Percentiles rank a stretch among this genome's conserved stretches.
phyloP scores from a whole-genome alignment of 2,113 vertebrate species.

The Oceanodroma tethys region DNA sequence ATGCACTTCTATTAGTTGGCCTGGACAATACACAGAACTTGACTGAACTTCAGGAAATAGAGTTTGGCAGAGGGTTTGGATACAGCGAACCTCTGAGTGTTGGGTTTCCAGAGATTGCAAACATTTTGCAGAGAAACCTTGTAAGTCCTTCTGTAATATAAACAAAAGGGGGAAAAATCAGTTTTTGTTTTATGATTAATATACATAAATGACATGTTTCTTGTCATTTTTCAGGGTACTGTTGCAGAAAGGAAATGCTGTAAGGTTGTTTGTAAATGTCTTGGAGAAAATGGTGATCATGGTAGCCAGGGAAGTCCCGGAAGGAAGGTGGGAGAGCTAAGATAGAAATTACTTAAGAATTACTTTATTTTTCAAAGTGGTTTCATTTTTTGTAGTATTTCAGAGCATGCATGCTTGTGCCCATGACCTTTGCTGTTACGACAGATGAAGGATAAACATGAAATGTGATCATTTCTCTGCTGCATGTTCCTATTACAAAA shows the following conservation, averaged over 20 bases:
- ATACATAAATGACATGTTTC: neutral
- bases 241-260: slow-evolving; percentile 83
- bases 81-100: slow-evolving; percentile 77
- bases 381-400: neutral
- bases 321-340: slow-evolving; percentile 72
- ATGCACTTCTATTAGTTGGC: slow-evolving; percentile 78
- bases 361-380: neutral
- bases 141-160: slow-evolving; percentile 70
- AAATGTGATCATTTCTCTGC: neutral
- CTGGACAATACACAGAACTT: slow-evolving; percentile 73
- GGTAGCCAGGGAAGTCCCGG: slow-evolving; percentile 74
- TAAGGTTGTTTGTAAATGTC: slow-evolving; percentile 77
- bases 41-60: slow-evolving; percentile 79
- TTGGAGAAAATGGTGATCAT: slow-evolving; percentile 74
- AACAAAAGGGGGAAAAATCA: neutral
- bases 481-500: neutral
- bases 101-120: slow-evolving; percentile 74
- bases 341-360: neutral
- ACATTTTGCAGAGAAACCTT: slow-evolving; percentile 76
- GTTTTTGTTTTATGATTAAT: neutral
- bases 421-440: neutral
- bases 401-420: neutral
- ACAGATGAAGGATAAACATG: neutral
- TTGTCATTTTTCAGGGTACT: slow-evolving; percentile 67
- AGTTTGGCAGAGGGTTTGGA: slow-evolving; percentile 86